phyloP scores from a whole-genome alignment of 1,140 invertebrate genomes.

The Paralvinella palmiformis region DNA sequence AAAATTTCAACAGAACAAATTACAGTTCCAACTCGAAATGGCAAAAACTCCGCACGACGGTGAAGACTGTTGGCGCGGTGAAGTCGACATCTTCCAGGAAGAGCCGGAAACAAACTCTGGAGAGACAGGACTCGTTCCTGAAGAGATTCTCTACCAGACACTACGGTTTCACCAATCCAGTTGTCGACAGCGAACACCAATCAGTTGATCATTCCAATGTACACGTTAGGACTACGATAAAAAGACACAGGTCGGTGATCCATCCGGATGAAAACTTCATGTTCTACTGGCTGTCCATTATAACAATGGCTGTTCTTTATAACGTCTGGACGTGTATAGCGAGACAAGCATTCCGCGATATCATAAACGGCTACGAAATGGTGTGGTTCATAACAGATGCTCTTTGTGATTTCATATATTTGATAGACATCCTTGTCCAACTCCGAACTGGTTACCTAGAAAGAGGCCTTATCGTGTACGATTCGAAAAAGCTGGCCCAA shows the following conservation, averaged over 20 bases:
- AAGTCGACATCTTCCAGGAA: no score
- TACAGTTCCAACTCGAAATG: no score
- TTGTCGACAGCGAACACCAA: slow-evolving; percentile 5
- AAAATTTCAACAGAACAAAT: no score
- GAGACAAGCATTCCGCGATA: slow-evolving; percentile 84
- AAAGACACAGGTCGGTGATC: slow-evolving; percentile 58
- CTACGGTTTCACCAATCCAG: slow-evolving; percentile 23
- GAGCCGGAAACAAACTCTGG: no score
- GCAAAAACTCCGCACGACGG: no score
- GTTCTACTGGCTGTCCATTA: slow-evolving; percentile 87
- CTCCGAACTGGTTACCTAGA: slow-evolving; percentile 92
- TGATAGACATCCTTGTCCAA: slow-evolving; percentile 81
- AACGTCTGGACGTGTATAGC: slow-evolving; percentile 94
- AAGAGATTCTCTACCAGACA: slow-evolving; percentile 89
- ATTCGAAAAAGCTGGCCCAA: slow-evolving; percentile 77
- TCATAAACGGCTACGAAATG: slow-evolving; percentile 44
- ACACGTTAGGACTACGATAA: no score
- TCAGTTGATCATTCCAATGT: neutral
- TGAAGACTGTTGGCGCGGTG: no score
- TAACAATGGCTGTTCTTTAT: slow-evolving; percentile 84
- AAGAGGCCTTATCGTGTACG: slow-evolving; percentile 89
- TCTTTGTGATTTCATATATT: slow-evolving; percentile 78
- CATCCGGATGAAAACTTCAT: slow-evolving; percentile 93
- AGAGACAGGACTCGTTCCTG: slow-evolving; percentile 89
- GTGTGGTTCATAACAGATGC: slow-evolving; percentile 77